phyloP scores from a whole-genome alignment of 2,888 invertebrate genomes.

The Campaea margaritaria region DNA sequence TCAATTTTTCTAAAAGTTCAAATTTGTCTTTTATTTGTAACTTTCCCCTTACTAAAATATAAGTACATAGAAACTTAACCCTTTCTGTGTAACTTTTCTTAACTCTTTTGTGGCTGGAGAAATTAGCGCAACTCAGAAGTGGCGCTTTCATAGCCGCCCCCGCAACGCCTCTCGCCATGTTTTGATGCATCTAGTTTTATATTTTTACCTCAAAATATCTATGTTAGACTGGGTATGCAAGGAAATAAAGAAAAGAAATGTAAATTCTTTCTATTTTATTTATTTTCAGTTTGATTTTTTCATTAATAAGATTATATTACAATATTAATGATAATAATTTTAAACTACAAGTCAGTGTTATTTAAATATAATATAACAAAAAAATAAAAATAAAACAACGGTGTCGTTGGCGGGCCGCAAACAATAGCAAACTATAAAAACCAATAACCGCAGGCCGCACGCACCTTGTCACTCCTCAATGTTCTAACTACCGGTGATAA shows the following conservation, averaged over 20 bases:
- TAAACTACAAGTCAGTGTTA: constrained; percentile 85
- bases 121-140: no score
- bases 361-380: constrained; percentile 84
- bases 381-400: constrained; percentile 78
- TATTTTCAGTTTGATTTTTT: constrained; percentile 85
- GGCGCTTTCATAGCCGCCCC: no score
- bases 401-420: constrained; percentile 67
- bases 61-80: no score
- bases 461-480: constrained; percentile 65
- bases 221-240: no score
- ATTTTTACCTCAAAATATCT: no score
- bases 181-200: no score
- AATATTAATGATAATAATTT: constrained; percentile 85
- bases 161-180: no score
- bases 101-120: no score
- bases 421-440: constrained; percentile 61
- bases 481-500: constrained; percentile 78
- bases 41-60: background rate
- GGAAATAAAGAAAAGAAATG: constrained; percentile 41
- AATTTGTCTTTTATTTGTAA: constrained; percentile 43
- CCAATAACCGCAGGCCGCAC: constrained; percentile 54
- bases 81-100: no score
- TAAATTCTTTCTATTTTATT: constrained; percentile 80
- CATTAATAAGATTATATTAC: constrained; percentile 86
- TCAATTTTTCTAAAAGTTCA: constrained; percentile 55